These are phyloP conservation scores for Triplophysa yarkandensis DNA, from an alignment of 2,797 vertebrate species.

Conservation along the genomic window DNA sequence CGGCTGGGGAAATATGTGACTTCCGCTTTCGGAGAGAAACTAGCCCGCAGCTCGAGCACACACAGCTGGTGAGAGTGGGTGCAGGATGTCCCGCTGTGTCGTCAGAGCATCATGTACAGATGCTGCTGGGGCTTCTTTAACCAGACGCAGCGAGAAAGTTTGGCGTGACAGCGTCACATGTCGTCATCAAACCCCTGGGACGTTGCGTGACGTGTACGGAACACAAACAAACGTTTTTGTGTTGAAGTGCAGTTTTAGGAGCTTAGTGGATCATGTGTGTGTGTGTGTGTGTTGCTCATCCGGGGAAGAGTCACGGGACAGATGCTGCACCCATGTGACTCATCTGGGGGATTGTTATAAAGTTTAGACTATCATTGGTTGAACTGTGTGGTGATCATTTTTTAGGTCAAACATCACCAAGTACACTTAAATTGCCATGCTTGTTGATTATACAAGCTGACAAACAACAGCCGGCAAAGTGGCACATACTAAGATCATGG, in stretches of 20 bases:
- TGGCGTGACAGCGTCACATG: constrained; percentile 16
- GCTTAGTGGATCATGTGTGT: too few relatives aligned
- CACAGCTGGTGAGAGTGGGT: constrained; percentile 17
- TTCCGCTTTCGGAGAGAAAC: constrained; percentile 36
- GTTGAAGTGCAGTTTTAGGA: too few relatives aligned
- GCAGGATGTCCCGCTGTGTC: constrained; percentile 14
- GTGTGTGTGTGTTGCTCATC: too few relatives aligned
- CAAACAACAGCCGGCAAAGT: too few relatives aligned
- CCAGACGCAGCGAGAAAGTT: constrained; percentile 22
- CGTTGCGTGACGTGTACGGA: not conserved
- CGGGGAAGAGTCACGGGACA: constrained; percentile 70
- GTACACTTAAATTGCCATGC: too few relatives aligned
- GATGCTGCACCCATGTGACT: constrained; percentile 69
- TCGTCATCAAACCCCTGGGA: constrained; percentile 26
- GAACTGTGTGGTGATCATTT: too few relatives aligned
- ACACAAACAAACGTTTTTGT: too few relatives aligned
- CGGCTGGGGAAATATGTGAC: not conserved
- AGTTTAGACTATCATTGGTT: not conserved
- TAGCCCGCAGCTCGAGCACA: constrained; percentile 8
- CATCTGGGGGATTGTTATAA: constrained; percentile 46
- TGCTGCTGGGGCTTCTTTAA: constrained; percentile 19
- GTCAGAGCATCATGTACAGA: constrained; percentile 21
- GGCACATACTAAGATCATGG: too few relatives aligned
- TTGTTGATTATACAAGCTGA: too few relatives aligned
- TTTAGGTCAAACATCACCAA: too few relatives aligned